These are phyloP conservation scores for Oreochromis tanganicae DNA, from an alignment of 2,113 vertebrate genomes.

Conservation along the genomic window DNA sequence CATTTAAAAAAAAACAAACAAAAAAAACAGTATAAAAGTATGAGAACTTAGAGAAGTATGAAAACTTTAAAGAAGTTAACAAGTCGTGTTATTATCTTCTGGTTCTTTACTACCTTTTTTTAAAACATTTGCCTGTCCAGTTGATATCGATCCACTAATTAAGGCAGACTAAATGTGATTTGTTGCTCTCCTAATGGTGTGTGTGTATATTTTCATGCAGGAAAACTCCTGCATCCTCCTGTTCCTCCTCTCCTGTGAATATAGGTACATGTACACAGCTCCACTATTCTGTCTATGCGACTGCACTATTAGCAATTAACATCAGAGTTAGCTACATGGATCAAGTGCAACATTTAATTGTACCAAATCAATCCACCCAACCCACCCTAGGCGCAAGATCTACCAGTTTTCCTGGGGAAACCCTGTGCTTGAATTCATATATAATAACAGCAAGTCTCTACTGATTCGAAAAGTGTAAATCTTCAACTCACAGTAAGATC, in stretches of 20 bases:
- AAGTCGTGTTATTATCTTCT: not conserved
- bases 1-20: accelerated
- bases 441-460: not conserved
- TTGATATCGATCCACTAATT: not conserved
- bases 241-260: not conserved
- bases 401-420: not conserved
- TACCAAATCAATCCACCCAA: not conserved
- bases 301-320: not conserved
- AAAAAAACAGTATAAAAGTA: not conserved
- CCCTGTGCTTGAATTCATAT: not conserved
- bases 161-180: not conserved
- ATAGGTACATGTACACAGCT: not conserved
- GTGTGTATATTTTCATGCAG: not conserved
- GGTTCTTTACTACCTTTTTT: not conserved
- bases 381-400: not conserved
- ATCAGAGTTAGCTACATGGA: not conserved
- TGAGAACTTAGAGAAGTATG: not conserved
- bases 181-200: not conserved
- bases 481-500: not conserved
- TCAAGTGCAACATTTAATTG: not conserved
- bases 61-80: not conserved
- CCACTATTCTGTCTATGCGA: not conserved
- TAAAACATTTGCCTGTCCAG: not conserved
- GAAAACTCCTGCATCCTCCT: not conserved
- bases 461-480: not conserved